Conservation (phyloP, 2,888 invertebrate species). For the Microctonus brassicae region DNA sequence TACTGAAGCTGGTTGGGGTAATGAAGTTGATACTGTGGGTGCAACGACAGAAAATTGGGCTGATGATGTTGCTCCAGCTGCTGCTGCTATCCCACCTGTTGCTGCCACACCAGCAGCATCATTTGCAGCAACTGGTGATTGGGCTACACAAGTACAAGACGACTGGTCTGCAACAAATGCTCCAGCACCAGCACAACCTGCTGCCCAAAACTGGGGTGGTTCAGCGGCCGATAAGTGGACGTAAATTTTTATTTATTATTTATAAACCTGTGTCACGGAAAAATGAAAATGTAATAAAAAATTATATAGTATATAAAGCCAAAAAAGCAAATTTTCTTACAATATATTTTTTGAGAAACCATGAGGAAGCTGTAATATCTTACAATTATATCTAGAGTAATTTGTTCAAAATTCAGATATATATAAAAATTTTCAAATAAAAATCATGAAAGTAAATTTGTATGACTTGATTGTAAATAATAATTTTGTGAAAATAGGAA, state of each 20-base stretch:
- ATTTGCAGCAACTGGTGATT: conserved; percentile 45
- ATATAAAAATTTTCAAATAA: too few species aligned
- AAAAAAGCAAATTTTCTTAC: too few species aligned
- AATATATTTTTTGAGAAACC: too few species aligned
- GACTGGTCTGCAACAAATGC: conserved; percentile 72
- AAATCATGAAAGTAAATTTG: too few species aligned
- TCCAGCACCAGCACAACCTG: conserved; percentile 58
- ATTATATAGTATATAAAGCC: too few species aligned
- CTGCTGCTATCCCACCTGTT: conserved; percentile 45
- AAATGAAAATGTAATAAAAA: too few species aligned
- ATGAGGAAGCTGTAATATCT: too few species aligned
- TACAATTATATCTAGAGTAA: too few species aligned
- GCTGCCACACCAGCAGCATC: conserved; percentile 62
- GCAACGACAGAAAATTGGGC: conserved; percentile 71
- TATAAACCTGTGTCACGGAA: too few species aligned
- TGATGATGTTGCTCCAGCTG: conserved; percentile 68
- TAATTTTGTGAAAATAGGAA: too few species aligned
- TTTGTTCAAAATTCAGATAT: too few species aligned
- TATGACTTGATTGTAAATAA: too few species aligned
- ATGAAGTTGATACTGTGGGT: conserved; percentile 69
- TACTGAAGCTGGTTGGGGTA: conserved; percentile 75
- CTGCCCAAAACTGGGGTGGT: conserved; percentile 75
- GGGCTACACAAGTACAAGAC: conserved; percentile 66
- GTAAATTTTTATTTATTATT: conserved; percentile 47
- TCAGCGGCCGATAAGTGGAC: conserved; percentile 71